Evolutionary conservation across 2,888 invertebrate genomes (phyloP).

Genomic region (Sthenelais limicola): DNA sequence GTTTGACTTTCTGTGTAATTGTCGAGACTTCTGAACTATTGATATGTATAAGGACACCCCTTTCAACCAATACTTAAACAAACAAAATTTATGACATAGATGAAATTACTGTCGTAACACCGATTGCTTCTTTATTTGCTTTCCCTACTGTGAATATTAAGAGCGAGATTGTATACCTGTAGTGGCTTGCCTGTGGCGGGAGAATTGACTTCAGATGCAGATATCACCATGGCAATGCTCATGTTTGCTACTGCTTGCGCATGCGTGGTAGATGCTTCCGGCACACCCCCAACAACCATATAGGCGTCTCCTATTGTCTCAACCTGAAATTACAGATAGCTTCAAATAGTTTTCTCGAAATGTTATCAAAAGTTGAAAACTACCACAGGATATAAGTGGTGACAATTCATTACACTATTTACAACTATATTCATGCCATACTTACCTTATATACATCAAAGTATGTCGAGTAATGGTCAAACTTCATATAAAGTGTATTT

Average conservation of each 20-base stretch:
- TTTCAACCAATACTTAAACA: too few species aligned
- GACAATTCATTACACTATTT: too few species aligned
- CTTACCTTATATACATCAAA: constrained; percentile 60
- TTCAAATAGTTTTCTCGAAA: background rate
- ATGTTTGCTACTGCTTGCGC: constrained; percentile 66
- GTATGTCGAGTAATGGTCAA: constrained; percentile 54
- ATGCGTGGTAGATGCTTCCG: constrained; percentile 61
- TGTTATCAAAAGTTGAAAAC: too few species aligned
- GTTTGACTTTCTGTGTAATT: too few species aligned
- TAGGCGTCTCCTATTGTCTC: constrained; percentile 52
- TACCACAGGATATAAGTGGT: too few species aligned
- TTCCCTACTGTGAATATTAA: too few species aligned
- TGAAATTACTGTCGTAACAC: too few species aligned
- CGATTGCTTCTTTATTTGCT: too few species aligned
- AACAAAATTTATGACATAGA: too few species aligned
- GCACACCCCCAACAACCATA: constrained; percentile 65
- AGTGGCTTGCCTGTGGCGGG: constrained; percentile 59
- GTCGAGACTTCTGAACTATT: too few species aligned
- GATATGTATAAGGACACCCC: too few species aligned
- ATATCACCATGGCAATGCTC: constrained; percentile 67
- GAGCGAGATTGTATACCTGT: constrained; percentile 42
- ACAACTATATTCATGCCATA: too few species aligned
- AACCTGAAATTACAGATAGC: constrained; percentile 38
- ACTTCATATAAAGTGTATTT: constrained; percentile 70
- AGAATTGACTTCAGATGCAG: constrained; percentile 59